Evolutionary conservation across 2,797 vertebrate species (phyloP).

Genomic region (Scyliorhinus canicula): DNA sequence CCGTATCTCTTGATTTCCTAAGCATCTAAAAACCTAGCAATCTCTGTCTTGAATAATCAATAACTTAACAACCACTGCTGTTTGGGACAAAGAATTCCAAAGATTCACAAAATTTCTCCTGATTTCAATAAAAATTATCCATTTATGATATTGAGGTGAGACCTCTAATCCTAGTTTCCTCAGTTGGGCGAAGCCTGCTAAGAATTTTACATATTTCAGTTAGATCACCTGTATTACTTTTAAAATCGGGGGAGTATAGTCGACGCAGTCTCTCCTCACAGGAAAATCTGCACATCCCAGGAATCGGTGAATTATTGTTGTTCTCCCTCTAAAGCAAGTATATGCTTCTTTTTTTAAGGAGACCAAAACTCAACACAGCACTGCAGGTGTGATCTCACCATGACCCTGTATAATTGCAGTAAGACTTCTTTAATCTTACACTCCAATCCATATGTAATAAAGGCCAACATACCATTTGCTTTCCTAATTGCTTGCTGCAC

Average conservation of each 20-base stretch:
- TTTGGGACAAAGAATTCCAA: background rate
- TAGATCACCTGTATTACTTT: background rate
- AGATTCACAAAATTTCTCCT: background rate
- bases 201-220: background rate
- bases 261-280: background rate
- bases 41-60: background rate
- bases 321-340: background rate
- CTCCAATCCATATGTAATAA: constrained; percentile 6
- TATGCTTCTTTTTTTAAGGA: background rate
- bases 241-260: background rate
- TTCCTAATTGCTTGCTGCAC: background rate
- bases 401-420: background rate
- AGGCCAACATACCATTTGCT: background rate
- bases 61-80: background rate
- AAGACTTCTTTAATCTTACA: background rate
- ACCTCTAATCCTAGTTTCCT: background rate
- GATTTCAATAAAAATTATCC: background rate
- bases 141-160: background rate
- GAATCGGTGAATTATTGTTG: background rate
- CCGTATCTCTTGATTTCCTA: background rate
- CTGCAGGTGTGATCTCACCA: background rate
- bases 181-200: background rate
- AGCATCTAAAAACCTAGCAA: background rate
- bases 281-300: background rate
- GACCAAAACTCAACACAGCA: background rate